phyloP scores from a whole-genome alignment of 2,113 vertebrate genomes.

The Hemichromis elongatus region DNA sequence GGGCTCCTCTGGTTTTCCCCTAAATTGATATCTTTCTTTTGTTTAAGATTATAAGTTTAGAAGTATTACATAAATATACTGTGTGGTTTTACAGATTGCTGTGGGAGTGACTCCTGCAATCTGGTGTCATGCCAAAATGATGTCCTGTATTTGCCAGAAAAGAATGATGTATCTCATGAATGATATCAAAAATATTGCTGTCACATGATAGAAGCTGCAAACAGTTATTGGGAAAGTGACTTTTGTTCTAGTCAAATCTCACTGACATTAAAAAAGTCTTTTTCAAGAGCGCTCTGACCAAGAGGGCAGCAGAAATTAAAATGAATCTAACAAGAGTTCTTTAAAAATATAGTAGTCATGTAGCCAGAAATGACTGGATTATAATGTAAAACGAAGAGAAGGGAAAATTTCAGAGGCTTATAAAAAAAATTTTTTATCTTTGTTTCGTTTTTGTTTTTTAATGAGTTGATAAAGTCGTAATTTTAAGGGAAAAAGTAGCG shows the following conservation, averaged over 20 bases:
- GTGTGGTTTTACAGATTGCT: not conserved
- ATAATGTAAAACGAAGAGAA: not conserved
- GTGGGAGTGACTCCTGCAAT: not conserved
- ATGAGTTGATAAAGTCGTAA: not conserved
- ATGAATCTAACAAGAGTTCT: not conserved
- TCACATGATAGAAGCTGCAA: not conserved
- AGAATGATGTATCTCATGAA: not conserved
- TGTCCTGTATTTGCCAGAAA: not conserved
- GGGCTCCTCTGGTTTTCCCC: slow-evolving; percentile 54
- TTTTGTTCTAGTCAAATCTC: not conserved
- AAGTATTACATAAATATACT: not conserved
- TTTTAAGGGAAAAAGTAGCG: not conserved
- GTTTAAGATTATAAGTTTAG: not conserved
- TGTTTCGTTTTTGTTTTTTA: not conserved
- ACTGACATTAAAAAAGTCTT: not conserved
- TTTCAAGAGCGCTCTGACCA: not conserved
- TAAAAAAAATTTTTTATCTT: not conserved
- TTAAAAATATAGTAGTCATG: not conserved
- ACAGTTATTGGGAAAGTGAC: not conserved
- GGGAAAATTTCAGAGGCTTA: fast-evolving
- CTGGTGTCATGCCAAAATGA: not conserved
- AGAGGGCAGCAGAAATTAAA: not conserved
- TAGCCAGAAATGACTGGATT: not conserved
- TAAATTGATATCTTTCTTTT: not conserved
- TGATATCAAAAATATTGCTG: not conserved